phyloP scores from a whole-genome alignment of 2,797 vertebrate genomes.

The Heliangelus exortis region DNA sequence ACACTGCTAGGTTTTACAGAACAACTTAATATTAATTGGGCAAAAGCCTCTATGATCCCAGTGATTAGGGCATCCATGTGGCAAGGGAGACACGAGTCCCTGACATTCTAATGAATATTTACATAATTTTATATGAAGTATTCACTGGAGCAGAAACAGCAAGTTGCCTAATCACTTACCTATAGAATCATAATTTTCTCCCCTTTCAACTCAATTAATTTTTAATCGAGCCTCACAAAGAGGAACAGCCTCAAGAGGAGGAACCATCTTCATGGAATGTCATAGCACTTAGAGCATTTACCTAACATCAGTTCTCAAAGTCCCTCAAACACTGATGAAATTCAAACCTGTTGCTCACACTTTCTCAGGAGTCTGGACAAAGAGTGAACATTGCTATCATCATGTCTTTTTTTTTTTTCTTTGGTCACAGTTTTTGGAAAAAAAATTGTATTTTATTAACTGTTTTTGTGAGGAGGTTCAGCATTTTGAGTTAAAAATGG shows the following conservation, averaged over 20 bases:
- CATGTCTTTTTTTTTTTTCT: background rate
- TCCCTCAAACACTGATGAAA: background rate
- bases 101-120: constrained; percentile 65
- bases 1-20: constrained; percentile 24
- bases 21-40: constrained; percentile 51
- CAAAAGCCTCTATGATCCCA: constrained; percentile 46
- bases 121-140: constrained; percentile 58
- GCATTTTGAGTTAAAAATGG: background rate
- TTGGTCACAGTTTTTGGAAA: background rate
- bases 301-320: background rate
- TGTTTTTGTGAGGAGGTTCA: background rate
- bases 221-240: constrained; percentile 26
- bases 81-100: constrained; percentile 3
- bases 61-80: constrained; percentile 56
- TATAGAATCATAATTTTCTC: constrained; percentile 54
- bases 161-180: constrained; percentile 59
- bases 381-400: accelerated
- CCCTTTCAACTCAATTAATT: constrained; percentile 59
- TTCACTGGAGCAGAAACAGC: constrained; percentile 51
- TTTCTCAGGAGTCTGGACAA: background rate
- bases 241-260: background rate
- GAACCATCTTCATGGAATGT: background rate
- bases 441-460: background rate
- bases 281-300: background rate
- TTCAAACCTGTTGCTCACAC: background rate